phyloP scores from a whole-genome alignment of 2,113 vertebrate species.

The Anguilla rostrata region DNA sequence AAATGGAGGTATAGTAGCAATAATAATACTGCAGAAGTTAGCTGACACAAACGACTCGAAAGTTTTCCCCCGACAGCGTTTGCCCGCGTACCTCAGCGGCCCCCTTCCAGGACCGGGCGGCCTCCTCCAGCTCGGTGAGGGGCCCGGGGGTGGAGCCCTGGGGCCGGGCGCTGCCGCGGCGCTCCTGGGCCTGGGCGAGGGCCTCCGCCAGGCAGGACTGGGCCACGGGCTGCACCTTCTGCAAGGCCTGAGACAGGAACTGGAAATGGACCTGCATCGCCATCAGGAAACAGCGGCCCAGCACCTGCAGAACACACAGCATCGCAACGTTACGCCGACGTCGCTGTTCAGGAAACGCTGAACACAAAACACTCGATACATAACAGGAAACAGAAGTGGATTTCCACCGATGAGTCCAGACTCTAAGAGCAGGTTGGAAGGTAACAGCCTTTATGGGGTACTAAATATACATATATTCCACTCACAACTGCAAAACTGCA shows the following conservation, averaged over 20 bases:
- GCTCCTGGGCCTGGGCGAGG: slow-evolving; percentile 85
- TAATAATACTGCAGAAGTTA: too few species aligned
- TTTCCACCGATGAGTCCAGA: too few species aligned
- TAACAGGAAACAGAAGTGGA: too few species aligned
- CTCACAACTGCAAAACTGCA: too few species aligned
- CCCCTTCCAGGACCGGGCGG: slow-evolving; percentile 88
- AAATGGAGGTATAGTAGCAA: not conserved
- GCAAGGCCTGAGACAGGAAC: slow-evolving; percentile 93
- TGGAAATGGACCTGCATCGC: slow-evolving; percentile 99
- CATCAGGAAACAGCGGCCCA: slow-evolving; percentile 94
- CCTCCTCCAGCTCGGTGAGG: slow-evolving; percentile 86
- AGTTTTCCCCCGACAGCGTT: not conserved
- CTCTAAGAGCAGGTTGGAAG: too few species aligned
- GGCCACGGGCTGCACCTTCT: slow-evolving; percentile 95
- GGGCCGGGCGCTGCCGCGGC: slow-evolving; percentile 68
- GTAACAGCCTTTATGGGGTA: too few species aligned
- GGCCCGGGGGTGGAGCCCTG: slow-evolving; percentile 68
- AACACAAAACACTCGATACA: too few species aligned
- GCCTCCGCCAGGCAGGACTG: slow-evolving; percentile 91
- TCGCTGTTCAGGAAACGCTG: too few species aligned
- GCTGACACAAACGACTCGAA: too few species aligned
- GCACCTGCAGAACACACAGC: slow-evolving; percentile 72
- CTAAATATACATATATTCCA: too few species aligned
- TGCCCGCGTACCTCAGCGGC: slow-evolving; percentile 82
- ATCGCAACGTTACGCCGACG: not conserved